Evolutionary conservation across 2,113 vertebrate genomes (phyloP), one percentile per base, ranked within the genome.

Genomic region (Acanthisitta chloris): DNA sequence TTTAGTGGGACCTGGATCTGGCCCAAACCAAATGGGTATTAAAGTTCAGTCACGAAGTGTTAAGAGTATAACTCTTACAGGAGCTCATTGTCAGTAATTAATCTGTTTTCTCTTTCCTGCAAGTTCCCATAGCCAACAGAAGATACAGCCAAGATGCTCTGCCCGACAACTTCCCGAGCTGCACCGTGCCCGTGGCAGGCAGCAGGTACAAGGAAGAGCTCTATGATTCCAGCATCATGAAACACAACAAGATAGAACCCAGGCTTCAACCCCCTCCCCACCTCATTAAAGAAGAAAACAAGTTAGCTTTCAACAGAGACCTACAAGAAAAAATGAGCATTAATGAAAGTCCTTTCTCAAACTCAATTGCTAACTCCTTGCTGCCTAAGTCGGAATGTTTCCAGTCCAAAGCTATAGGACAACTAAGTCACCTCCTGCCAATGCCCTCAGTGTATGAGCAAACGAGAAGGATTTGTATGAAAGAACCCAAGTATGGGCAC

Each of bases 181-280:
- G 96, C 73, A 90, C 95, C 24, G 95, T 94, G 33, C 88, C 93
- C 72, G 79, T 95, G 92, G 91, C 97, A 10, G 96, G 92, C 88
- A 94, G 86, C 81, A 92, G 96, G 51, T 98, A 99, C 88, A 99
- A 99, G 67, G 98, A 98, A 83, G 98, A 99, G 62, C 90, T 98
- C 6, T 98, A 97, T 4, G 97, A 98, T 57, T 92, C 96, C 2
- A 29, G 76, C 77, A 10, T 91, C 13, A 36, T 95, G 16, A 97
- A 98, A 91, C 94, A 82, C 79, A 88, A 49, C 91, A 97, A 96
- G 76, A 9, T 52, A 10, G 98, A 97, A 82, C 55, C n/a, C 90
- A 94, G 97, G 80, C 77, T 97, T 31, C 96, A 97, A 17, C 66
- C 94, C 10, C 66, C 94, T 36, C 85, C 95, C 71, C 95, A 97